A percentile compares a stretch with the other conserved stretches of the same genome.
Evolutionary conservation across 2,797 vertebrate genomes (phyloP).

Genomic region (Chaunax sp.): DNA sequence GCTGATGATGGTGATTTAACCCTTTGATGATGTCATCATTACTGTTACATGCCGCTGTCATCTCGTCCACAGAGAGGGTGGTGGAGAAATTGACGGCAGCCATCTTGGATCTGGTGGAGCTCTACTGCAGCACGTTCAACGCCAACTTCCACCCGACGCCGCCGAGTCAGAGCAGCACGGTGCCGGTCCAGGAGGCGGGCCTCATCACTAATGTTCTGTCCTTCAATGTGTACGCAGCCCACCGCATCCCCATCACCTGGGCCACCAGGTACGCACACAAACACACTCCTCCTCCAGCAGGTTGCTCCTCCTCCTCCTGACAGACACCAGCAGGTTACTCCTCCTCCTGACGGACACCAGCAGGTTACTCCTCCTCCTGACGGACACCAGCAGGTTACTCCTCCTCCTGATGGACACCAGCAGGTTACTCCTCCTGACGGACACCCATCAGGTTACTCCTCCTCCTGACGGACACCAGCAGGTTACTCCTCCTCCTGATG

Average conservation of each 20-base stretch:
- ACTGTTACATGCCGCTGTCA: too few species aligned
- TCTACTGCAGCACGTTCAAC: conserved; percentile 95
- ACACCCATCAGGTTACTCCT: too few species aligned
- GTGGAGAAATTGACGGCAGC: conserved; percentile 92
- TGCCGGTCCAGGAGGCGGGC: conserved; percentile 87
- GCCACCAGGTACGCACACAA: conserved; percentile 86
- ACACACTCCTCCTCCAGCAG: background rate
- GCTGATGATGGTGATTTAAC: too few species aligned
- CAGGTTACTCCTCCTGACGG: too few species aligned
- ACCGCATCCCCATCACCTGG: conserved; percentile 96
- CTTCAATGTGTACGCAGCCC: conserved; percentile 91
- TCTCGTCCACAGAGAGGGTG: conserved; percentile 83
- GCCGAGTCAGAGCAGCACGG: conserved; percentile 77
- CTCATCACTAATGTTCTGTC: conserved; percentile 86
- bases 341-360: too few species aligned
- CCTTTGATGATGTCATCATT: too few species aligned
- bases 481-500: too few species aligned
- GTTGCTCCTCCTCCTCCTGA: background rate
- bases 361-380: too few species aligned
- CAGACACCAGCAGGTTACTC: too few species aligned
- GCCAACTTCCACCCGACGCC: conserved; percentile 91
- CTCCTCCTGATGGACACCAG: too few species aligned
- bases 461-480: too few species aligned
- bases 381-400: too few species aligned
- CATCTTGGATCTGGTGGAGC: conserved; percentile 93